Evolutionary conservation across 2,888 invertebrate genomes (phyloP), one percentile per base, ranked within the genome.

Genomic region (Drosophila parthenogenetica): DNA sequence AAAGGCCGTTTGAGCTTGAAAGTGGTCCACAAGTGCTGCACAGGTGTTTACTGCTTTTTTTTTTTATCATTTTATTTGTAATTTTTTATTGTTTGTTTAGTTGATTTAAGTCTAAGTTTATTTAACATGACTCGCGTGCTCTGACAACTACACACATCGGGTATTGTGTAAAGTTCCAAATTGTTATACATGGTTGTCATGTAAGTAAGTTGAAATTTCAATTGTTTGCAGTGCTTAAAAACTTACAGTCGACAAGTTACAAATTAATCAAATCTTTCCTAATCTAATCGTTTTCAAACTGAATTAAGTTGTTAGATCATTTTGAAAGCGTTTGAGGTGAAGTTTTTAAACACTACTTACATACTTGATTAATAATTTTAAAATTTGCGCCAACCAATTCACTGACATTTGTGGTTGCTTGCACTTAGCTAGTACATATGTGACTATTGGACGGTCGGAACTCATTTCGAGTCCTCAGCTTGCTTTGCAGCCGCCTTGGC

Each of bases 71-170:
- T 22, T 29, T 29, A 0, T 29, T 29, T 29, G 8, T 22, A 22
- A 22, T 22, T 22, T 22, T 22, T 29, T 29, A 29, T 29, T 61
- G 17, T 50, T 62, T 57, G 58, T 49, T 71, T 68, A 71, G 67
- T 78, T 70, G 46, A 72, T 75, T 73, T 59, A 67, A 54, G 74
- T 77, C 69, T 84, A 78, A 69, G 69, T 85, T 81, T 84, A 81
- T 81, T 85, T 70, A 72, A 71, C 79, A 70, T 67, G 77, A 69
- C 53, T 51, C 64, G 60, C 48, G 32, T 54, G 43, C 37, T n/a
- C 42, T 39, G 7, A 13, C 29, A 43, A 39, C 29, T 43, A 49
- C 40, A 58, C 40, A 49, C 13, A 49, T 49, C 17, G 49, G 3
- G 35, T 29, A 58, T 57, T 61, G 19, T 51, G 13, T 35, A 35